These are phyloP conservation scores for Tenebrosternarchus preto DNA, from an alignment of 2,113 vertebrate species.

Conservation along the genomic window DNA sequence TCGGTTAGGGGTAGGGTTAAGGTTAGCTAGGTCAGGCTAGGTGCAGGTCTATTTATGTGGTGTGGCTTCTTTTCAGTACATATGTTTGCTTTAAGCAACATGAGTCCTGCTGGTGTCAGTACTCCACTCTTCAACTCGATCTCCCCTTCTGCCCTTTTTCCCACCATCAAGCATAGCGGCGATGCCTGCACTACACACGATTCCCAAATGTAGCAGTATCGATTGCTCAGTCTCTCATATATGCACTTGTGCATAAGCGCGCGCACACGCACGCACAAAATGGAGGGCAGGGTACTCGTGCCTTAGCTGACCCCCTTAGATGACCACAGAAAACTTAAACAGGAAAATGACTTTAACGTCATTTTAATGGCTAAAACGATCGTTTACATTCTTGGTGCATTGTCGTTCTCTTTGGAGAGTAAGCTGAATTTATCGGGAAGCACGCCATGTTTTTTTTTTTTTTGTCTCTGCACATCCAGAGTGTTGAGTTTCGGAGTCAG, in stretches of 20 bases:
- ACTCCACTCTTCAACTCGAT: neutral
- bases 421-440: no score
- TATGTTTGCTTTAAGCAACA: slow-evolving; percentile 23
- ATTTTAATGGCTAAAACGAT: no score
- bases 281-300: no score
- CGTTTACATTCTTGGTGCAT: no score
- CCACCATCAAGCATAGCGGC: neutral
- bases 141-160: neutral
- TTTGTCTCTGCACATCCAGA: no score
- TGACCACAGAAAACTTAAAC: neutral
- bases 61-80: slow-evolving; percentile 18
- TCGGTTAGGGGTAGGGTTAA: neutral
- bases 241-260: neutral
- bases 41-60: slow-evolving; percentile 24
- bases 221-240: neutral
- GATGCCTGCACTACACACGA: no score
- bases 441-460: no score
- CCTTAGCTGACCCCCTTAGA: no score
- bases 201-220: neutral
- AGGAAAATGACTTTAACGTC: neutral
- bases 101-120: slow-evolving; percentile 15
- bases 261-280: slow-evolving; percentile 5
- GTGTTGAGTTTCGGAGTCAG: neutral
- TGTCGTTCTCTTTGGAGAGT: no score
- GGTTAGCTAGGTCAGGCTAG: neutral